Percentiles rank a stretch among this genome's conserved stretches.
Conservation (phyloP, 1,140 invertebrate genomes). For the Diorhabda elongata region DNA sequence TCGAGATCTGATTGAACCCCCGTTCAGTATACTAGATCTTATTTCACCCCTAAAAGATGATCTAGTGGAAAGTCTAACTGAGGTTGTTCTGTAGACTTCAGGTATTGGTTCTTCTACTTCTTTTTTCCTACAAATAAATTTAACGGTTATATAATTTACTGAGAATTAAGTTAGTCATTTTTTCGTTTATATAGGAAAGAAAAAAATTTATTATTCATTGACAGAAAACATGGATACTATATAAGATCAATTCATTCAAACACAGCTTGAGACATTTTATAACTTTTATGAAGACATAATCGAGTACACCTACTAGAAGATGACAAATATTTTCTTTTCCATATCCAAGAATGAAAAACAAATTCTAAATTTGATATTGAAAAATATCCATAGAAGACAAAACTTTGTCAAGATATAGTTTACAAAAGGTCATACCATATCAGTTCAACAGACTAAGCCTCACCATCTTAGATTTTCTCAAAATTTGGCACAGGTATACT, state of each 20-base stretch:
- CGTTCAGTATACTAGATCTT: conserved; percentile 61
- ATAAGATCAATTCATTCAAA: too few relatives aligned
- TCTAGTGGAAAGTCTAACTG: conserved; percentile 40
- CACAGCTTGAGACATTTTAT: background rate
- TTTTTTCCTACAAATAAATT: conserved; percentile 36
- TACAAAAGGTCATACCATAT: too few relatives aligned
- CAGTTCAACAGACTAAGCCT: too few relatives aligned
- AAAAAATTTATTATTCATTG: background rate
- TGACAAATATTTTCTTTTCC: background rate
- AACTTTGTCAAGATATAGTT: too few relatives aligned
- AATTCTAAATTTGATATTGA: too few relatives aligned
- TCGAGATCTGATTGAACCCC: conserved; percentile 37
- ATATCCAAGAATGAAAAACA: too few relatives aligned
- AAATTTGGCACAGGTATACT: too few relatives aligned
- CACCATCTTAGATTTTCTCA: too few relatives aligned
- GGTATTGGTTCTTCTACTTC: conserved; percentile 38
- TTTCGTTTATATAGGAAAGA: too few relatives aligned
- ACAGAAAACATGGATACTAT: background rate
- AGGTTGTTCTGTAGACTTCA: conserved; percentile 43
- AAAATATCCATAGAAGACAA: too few relatives aligned
- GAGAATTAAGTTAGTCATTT: background rate
- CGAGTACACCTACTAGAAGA: background rate
- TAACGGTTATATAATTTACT: background rate
- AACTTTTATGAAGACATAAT: background rate
- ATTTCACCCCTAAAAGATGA: conserved; percentile 63